Conservation (phyloP, 2,888 invertebrate genomes). For the Ornithoptera priamus region DNA sequence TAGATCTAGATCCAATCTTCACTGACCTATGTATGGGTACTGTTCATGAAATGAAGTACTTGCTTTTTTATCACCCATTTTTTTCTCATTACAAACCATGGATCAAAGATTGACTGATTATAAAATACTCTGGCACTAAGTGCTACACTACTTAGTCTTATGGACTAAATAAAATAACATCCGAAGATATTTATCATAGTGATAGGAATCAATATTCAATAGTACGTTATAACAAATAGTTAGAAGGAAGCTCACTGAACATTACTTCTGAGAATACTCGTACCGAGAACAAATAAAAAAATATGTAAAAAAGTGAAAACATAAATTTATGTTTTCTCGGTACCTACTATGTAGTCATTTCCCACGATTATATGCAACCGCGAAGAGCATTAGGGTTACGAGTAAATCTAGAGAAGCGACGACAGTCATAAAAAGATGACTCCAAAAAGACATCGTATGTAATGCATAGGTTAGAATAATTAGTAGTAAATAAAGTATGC, state of each 20-base stretch:
- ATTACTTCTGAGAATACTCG: background rate
- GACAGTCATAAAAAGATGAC: background rate
- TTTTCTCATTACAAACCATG: background rate
- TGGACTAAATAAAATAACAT: too few relatives aligned
- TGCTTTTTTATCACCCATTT: background rate
- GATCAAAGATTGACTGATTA: background rate
- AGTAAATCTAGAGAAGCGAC: constrained; percentile 15
- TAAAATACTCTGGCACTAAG: background rate
- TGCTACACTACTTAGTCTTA: background rate
- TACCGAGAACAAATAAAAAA: background rate
- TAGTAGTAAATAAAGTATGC: too few relatives aligned
- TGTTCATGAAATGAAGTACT: too few relatives aligned
- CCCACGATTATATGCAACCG: constrained; percentile 27
- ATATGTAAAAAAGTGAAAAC: constrained; percentile 16
- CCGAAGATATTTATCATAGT: too few relatives aligned
- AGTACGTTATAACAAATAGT: background rate
- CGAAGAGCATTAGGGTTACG: constrained; percentile 24
- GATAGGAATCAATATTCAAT: background rate
- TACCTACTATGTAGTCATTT: constrained; percentile 11
- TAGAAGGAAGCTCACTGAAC: background rate
- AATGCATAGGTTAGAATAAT: too few relatives aligned
- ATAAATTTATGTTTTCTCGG: constrained; percentile 4
- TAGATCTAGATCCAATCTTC: background rate
- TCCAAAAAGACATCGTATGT: background rate
- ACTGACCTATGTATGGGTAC: background rate